Evolutionary conservation across 2,797 vertebrate genomes (phyloP), one percentile per base, ranked within the genome.

Genomic region (Periophthalmus magnuspinnatus): DNA sequence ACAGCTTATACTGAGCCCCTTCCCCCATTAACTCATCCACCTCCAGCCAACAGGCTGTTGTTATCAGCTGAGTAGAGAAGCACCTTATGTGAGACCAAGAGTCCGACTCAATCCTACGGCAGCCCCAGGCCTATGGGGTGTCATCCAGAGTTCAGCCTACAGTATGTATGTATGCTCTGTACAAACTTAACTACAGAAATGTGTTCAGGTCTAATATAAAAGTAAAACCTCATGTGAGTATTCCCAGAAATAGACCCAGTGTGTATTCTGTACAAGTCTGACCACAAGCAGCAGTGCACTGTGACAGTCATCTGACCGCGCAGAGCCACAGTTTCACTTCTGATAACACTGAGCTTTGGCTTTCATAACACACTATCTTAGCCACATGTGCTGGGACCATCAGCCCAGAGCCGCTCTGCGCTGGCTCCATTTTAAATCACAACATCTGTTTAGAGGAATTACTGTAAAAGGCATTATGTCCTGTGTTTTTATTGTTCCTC

Each of bases 51-150:
- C 55, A 67, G 68, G 34, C 63, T 69, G 57, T 81, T 73, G 71
- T 71, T 84, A 89, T 84, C 88, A 81, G 78, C 72, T 73, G 62
- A 16, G 41, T 41, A 11, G 69, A 70, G 73, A 81, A 85, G 87
- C 83, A 88, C 83, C 82, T 84, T 79, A 72, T 67, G 70, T 67
- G 69, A 77, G 70, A 75, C 70, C 66, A 66, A 71, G 74, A 83
- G 6, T 65, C 38, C 52, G 69, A 76, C 78, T 74, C 80, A 81
- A 88, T 87, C 80, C 74, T 69, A 75, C 69, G 38, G 17, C 77
- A 79, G 82, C 81, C 60, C 58, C 3, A 76, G 85, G 86, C 67
- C 67, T 69, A 67, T 47, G 67, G 52, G 81, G 62, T 75, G 77
- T 82, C 76, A 82, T 50, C 47, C 60, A 75, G 77, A 75, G 84